Evolutionary conservation across 92 coral and sea anemone species (phyloP), one percentile per base, ranked within the genome.

Genomic region (Porites rus): DNA sequence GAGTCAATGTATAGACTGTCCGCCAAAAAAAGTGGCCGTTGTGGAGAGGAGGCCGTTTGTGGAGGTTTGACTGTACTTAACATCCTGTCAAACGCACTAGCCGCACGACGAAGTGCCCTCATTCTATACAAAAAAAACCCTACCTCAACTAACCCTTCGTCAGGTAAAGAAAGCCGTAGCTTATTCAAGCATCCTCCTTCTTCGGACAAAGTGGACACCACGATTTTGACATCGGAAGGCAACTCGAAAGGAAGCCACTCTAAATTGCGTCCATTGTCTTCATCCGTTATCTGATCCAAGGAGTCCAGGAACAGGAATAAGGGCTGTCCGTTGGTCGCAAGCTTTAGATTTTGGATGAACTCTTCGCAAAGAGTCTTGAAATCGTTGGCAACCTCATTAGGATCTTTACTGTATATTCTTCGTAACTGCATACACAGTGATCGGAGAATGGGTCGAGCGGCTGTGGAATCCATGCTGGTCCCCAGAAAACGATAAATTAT

Each of bases 401-500:
- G 70, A 60, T 79, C 86, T 63, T 75, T 46, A 11, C 21, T 80
- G 77, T 69, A 79, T 18, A 87, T 77, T 69, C 90, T 21, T 25
- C 87, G 22, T 24, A 87, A 10, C 76, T 87, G 90, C 38, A 67
- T n/a, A 60, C 90, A 87, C 31, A 87, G 70, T 3, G 84, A 75
- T 18, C 70, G 17, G 70, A 87, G 84, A 22, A 87, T 71, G 1
- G 78, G 83, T 8, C 80, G 79, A 9, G 69, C 84, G 24, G 83
- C 53, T 20, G 85, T 77, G 19, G 90, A 87, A n/a, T 87, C 78
- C 70, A 77, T 72, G 51, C 78, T 87, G n/a, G 86, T 87, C 6
- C 90, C 90, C 22, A 87, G 86, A 38, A 87, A 87, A 50, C 90
- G 85, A n/a, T 77, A 77, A 6, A 87, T 54, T 51, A 71, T 43